phyloP scores from a whole-genome alignment of 2,888 invertebrate genomes.

The Cephus spinipes region DNA sequence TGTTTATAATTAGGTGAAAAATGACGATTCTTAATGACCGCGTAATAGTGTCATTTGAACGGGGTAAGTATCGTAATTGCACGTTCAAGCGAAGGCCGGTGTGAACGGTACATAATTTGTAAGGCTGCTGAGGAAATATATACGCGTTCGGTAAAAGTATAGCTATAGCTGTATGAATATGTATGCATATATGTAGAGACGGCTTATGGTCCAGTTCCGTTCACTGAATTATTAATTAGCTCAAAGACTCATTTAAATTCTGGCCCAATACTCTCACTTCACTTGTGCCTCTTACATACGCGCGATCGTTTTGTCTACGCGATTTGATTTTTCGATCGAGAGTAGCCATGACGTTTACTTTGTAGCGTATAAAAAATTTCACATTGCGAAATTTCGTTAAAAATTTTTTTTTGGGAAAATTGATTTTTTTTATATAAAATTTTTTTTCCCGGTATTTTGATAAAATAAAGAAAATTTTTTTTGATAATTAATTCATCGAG shows the following conservation, averaged over 20 bases:
- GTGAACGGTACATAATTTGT: background rate
- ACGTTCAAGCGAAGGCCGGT: background rate
- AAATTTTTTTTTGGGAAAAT: background rate
- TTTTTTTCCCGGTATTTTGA: too few relatives aligned
- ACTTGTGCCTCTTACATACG: background rate
- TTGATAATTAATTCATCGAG: background rate
- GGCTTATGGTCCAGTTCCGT: constrained; percentile 37
- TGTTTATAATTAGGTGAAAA: background rate
- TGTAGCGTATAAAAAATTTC: background rate
- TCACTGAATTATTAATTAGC: constrained; percentile 40
- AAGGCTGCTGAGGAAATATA: background rate
- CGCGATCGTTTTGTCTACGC: background rate
- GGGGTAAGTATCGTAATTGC: background rate
- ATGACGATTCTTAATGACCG: background rate
- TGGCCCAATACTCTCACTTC: constrained; percentile 1
- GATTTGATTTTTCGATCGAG: background rate
- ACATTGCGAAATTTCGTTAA: background rate
- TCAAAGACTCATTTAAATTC: constrained; percentile 35
- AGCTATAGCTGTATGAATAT: background rate
- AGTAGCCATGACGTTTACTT: background rate
- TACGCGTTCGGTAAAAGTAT: background rate
- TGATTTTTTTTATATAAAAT: too few relatives aligned
- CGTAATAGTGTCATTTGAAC: background rate
- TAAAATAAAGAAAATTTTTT: background rate
- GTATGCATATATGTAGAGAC: background rate